A percentile compares a stretch with the other conserved stretches of the same genome.
Conservation (phyloP, 2,888 invertebrate genomes). For the Zaprionus lineosus region DNA sequence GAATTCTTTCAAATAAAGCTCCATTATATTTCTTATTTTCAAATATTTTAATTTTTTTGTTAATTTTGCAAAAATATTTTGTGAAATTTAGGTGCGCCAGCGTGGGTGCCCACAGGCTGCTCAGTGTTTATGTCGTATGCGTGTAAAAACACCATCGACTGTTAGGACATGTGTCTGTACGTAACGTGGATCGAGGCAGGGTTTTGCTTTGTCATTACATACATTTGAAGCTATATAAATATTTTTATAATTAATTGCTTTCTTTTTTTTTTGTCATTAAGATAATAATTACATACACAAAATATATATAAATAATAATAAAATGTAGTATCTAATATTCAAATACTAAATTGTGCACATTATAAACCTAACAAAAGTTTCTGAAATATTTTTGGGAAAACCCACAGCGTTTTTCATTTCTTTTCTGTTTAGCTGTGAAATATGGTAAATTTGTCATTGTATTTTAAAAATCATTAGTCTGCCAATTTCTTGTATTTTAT, state of each 20-base stretch:
- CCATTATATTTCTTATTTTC: conserved; percentile 31
- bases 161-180: no score
- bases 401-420: conserved; percentile 18
- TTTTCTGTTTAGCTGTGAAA: conserved; percentile 18
- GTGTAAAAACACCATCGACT: conserved; percentile 51
- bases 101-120: conserved; percentile 27
- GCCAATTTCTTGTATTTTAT: not conserved
- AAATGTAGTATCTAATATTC: no score
- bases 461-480: no score
- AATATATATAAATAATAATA: no score
- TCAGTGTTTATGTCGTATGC: not conserved
- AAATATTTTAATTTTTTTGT: conserved; percentile 12
- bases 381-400: conserved; percentile 23
- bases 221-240: conserved; percentile 6
- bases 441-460: conserved; percentile 10
- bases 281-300: no score
- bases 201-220: conserved; percentile 24
- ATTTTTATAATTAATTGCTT: conserved; percentile 25
- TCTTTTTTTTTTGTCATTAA: no score
- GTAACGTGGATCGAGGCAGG: conserved; percentile 23
- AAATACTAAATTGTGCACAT: conserved; percentile 27
- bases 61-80: conserved; percentile 38
- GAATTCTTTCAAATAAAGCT: conserved; percentile 44
- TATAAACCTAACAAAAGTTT: conserved; percentile 19
- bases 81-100: conserved; percentile 55